Evolutionary conservation across 64 coral and sea anemone species (phyloP).

Genomic region (Dendronephthya gigantea): DNA sequence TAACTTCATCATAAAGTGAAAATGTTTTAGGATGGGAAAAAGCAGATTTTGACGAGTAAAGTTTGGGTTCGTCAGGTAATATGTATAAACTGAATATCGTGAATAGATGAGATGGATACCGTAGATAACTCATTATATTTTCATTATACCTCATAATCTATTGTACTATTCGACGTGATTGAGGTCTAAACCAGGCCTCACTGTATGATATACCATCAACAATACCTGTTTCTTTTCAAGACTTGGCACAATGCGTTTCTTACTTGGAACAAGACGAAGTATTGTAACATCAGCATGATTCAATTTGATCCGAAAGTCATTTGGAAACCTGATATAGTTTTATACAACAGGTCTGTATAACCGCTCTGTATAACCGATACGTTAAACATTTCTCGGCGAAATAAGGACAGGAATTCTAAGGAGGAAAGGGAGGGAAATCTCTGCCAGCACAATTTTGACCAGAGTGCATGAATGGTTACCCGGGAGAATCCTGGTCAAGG

Average conservation of each 20-base stretch:
- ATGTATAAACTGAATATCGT: too few relatives aligned
- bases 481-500: too few relatives aligned
- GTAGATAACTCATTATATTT: too few relatives aligned
- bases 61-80: conserved; percentile 91
- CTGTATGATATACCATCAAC: neutral
- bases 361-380: too few relatives aligned
- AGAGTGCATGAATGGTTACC: neutral
- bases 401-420: too few relatives aligned
- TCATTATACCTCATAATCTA: too few relatives aligned
- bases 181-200: too few relatives aligned
- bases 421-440: too few relatives aligned
- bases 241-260: conserved; percentile 70
- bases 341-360: conserved; percentile 77
- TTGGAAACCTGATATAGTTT: conserved; percentile 81
- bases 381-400: too few relatives aligned
- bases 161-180: too few relatives aligned
- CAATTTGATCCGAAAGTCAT: conserved; percentile 57
- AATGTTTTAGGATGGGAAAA: conserved; percentile 46
- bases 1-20: neutral
- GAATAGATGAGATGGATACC: too few relatives aligned
- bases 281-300: conserved; percentile 39
- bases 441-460: too few relatives aligned
- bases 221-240: conserved; percentile 19
- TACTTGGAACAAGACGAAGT: conserved; percentile 54
- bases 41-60: conserved; percentile 77